Base-by-base conservation (phyloP, 2,888 invertebrate genomes). In the Drosophila melanosoma region DNA sequence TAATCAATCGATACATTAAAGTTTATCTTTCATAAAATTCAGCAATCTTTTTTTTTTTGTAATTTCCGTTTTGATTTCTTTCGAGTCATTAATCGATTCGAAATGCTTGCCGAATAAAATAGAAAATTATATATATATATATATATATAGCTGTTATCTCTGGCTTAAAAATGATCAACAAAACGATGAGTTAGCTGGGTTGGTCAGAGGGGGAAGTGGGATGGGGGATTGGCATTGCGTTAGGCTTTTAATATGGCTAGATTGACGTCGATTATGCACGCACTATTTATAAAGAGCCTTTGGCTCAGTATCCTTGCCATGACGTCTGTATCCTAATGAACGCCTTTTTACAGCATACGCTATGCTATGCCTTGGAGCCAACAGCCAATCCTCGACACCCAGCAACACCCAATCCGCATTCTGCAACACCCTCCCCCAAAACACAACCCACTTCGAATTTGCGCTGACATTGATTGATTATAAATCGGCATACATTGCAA, bases 401-500 rank as follows among this genome's bases (percentile, higher is more conserved):
- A 0, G 2, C n/a, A 1, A 33, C 33, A 15, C 23, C 26, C 3
- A 29, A 6, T 12, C 53, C 23, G 15, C 60, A 42, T 56, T 56
- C 53, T 7, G 59, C 67, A 57, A 23, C 60, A 48, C 51, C 42
- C 42, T n/a, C 53, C 49, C 76, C 72, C 29, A 29, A 29, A 29
- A 29, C 29, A 29, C 29, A 29, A 72, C 71, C 71, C 85, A 75
- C 73, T 82, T 84, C 84, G 83, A 76, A 81, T 86, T 83, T 82
- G 79, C 79, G 80, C 82, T 92, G 91, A 91, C 92, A 89, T 89
- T 91, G 91, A 91, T 91, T 91, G 91, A 92, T 91, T 91, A 90
- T 91, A 91, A 91, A 92, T 92, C 90, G 90, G 86, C 89, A 89
- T 91, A 91, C 91, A 91, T 91, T 91, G 91, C 90, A 91, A 91